phyloP scores from a whole-genome alignment of 2,888 invertebrate species.

The Drosophila nigricruria region DNA sequence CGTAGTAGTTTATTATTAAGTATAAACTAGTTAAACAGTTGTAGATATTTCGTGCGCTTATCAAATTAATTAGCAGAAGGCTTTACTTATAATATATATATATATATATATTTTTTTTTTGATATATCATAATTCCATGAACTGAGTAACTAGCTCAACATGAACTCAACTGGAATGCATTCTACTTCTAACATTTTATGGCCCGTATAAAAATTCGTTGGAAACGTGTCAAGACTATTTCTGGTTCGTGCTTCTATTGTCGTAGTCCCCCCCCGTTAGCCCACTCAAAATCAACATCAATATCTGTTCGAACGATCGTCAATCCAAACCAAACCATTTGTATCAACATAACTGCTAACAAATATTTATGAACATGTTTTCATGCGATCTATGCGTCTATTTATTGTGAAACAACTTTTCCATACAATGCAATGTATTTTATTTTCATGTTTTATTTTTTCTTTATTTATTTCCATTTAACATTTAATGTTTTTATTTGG shows the following conservation, averaged over 20 bases:
- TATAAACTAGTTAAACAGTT: background rate
- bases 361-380: constrained; percentile 74
- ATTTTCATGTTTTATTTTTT: constrained; percentile 24
- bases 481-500: constrained; percentile 74
- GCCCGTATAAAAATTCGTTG: constrained; percentile 20
- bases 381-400: constrained; percentile 50
- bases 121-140: constrained; percentile 1
- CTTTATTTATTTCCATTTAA: constrained; percentile 40
- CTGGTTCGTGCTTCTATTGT: constrained; percentile 23
- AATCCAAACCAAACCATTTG: constrained; percentile 66
- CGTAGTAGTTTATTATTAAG: background rate
- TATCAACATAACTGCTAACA: constrained; percentile 69
- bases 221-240: constrained; percentile 47
- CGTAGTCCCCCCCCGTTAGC: background rate
- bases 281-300: constrained; percentile 9
- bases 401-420: constrained; percentile 68
- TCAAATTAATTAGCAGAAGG: background rate
- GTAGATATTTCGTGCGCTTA: background rate
- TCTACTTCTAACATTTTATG: background rate
- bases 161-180: background rate
- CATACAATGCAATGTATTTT: constrained; percentile 55
- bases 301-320: constrained; percentile 30
- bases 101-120: background rate
- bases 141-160: background rate
- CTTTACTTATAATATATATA: background rate